Base-by-base conservation (phyloP, 2,888 invertebrate species). In the Cetonia aurata region DNA sequence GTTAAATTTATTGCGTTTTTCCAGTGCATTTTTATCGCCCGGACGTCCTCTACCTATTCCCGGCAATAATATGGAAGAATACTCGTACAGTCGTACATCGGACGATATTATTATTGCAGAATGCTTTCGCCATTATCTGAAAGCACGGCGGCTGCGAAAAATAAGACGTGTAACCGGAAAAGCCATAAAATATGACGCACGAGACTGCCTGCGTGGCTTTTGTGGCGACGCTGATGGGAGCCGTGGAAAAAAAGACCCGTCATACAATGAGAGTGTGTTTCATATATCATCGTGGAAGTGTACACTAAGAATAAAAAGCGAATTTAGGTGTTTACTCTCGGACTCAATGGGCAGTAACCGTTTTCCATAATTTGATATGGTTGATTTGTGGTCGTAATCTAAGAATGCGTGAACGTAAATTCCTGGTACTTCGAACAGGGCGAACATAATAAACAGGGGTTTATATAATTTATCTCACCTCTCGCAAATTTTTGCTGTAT, bases 11-110 rank as follows among this genome's bases (percentile, higher is more conserved):
- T 79, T 77, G 75, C 78, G 75, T 75, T 75, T 69, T 77, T 72
- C 74, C 72, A 73, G 72, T 79, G 74, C 76, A 78, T 79, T 79
- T 77, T 79, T 79, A 78, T 78, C 77, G 76, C 75, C 75, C 77
- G 78, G 78, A 78, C 75, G 74, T 77, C 77, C 78, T 75, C 70
- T 75, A 76, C 76, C 76, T 74, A 74, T 75, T 73, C 77, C 59
- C 59, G 71, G 59, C 60, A 71, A 60, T 67, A 59, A 52, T 67
- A 67, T 71, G 68, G 67, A 71, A 71, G 67, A 71, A 71, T 67
- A 67, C 52, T 15, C 46, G 17, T 8, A 46, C 50, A 50, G 37
- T 50, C 62, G 12, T 50, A 50, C 62, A 65, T 15, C 8, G 37
- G 50, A 50, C 50, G 50, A 65, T 65, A 46, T 65, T 65, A 60